Evolutionary conservation across 2,888 invertebrate genomes (phyloP), one percentile per base, ranked within the genome.

Genomic region (Apamea anceps): DNA sequence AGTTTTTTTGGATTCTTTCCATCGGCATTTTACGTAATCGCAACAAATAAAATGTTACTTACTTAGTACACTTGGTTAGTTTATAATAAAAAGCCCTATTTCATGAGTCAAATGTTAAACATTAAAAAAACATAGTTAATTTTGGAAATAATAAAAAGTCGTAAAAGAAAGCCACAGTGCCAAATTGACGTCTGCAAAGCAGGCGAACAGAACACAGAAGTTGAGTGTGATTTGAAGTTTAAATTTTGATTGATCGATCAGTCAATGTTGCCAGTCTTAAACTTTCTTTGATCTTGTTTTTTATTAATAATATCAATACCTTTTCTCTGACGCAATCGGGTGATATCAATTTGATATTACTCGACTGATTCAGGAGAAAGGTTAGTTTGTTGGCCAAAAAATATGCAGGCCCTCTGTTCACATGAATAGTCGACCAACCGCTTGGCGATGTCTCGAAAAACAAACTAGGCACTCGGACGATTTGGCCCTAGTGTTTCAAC

Each of bases 1-100:
- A n/a, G n/a, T 54, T 54, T 72, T 28, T 60, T 63, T 72, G 42
- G 25, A 67, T 66, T 57, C 37, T 51, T 75, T 54, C 78, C 62
- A 75, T 75, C 87, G 87, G 73, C 42, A 70, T 86, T 85, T 86
- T 85, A 85, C 87, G 85, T 85, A 85, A 85, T 78, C 87, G 42
- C 65, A 60, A 48, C 48, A 63, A 85, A 63, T 62, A 66, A 77
- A 86, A 62, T 73, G 18, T 54, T 51, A 72, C 87, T 86, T 70
- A 86, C 84, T 42, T 75, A 32, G 63, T 66, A 15, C 13, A 54
- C 62, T 28, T 51, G 18, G n/a, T 12, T 32, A 37, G 4, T 25
- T 18, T 73, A 45, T 18, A 79, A 18, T 48, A 45, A 12, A 21
- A 18, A 54, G 66, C 21, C 25, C 37, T 84, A 62, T 37, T 10